Evolutionary conservation across 2,797 vertebrate genomes (phyloP).

Genomic region (Amblyraja radiata): DNA sequence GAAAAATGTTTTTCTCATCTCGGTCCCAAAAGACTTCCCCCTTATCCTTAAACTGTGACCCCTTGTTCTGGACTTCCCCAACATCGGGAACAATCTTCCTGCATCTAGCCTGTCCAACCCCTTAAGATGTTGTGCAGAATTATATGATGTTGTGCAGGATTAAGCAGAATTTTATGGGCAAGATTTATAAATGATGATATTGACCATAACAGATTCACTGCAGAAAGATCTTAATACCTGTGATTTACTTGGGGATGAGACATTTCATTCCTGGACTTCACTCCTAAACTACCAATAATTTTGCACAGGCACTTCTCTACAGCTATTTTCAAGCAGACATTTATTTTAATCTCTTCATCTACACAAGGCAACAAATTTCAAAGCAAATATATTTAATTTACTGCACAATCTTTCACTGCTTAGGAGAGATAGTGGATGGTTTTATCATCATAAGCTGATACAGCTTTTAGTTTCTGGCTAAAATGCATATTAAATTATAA

Average conservation of each 20-base stretch:
- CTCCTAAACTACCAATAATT: background rate
- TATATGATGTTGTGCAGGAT: background rate
- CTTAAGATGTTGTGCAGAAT: no score
- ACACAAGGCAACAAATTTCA: background rate
- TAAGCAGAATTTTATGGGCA: background rate
- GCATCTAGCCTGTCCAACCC: no score
- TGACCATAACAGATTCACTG: background rate
- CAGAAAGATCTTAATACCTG: background rate
- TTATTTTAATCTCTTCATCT: slow-evolving; percentile 23
- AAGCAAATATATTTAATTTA: slow-evolving; percentile 1
- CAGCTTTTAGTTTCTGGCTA: background rate
- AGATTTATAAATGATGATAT: background rate
- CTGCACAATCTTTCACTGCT: background rate
- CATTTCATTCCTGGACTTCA: background rate
- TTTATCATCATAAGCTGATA: background rate
- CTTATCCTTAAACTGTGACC: no score
- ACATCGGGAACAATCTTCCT: no score
- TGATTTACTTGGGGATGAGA: background rate
- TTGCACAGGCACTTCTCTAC: background rate
- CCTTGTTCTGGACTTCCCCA: no score
- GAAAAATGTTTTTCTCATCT: no score
- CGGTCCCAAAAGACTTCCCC: no score
- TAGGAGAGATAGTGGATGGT: background rate
- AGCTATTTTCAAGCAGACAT: background rate
- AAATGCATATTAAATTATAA: background rate